Base-by-base conservation (phyloP, 2,888 invertebrate genomes). In the Barypeithes pellucidus region DNA sequence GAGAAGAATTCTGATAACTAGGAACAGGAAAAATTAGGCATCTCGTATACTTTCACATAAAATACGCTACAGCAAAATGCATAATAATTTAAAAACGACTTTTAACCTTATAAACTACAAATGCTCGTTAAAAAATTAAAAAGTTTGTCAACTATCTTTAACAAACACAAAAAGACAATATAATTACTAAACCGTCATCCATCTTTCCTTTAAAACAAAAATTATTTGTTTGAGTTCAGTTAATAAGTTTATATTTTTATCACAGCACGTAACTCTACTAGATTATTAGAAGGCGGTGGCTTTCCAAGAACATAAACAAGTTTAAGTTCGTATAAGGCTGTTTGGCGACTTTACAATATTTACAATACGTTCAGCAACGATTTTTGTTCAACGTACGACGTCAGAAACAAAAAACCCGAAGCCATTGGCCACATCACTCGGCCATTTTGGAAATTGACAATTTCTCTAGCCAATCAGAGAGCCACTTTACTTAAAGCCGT, bases 221-320 rank as follows among this genome's bases (percentile, higher is more conserved):
- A 33, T 33, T 47, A 60, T 47, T 61, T 63, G 33, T 50, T 59
- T 69, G 24, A 22, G 50, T 50, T 16, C 33, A 57, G 29, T 52
- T 54, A 57, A 24, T 57, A 57, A 57, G 33, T 57, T 54, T 66
- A 50, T 43, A 65, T 63, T 67, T 59, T 67, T 75, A 75, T 75
- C 72, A 75, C 75, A 75, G 73, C 75, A 71, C 52, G 67, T 71
- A 73, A 63, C 60, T 70, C 57, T 65, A 45, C 39, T 61, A 54
- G 24, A 47, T 47, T 52, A 66, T 54, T 61, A 61, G 63, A 70
- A 45, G 47, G 57, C 41, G 65, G 18, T 45, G 47, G 39, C 14
- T 72, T 50, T 60, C 39, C 39, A 67, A 63, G 12, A 22, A 24
- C 14, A 43, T 16, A 24, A 22, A 22, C 1, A 50, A 24, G 24